phyloP scores from a whole-genome alignment of 2,113 vertebrate species.

The Embiotoca jacksoni region DNA sequence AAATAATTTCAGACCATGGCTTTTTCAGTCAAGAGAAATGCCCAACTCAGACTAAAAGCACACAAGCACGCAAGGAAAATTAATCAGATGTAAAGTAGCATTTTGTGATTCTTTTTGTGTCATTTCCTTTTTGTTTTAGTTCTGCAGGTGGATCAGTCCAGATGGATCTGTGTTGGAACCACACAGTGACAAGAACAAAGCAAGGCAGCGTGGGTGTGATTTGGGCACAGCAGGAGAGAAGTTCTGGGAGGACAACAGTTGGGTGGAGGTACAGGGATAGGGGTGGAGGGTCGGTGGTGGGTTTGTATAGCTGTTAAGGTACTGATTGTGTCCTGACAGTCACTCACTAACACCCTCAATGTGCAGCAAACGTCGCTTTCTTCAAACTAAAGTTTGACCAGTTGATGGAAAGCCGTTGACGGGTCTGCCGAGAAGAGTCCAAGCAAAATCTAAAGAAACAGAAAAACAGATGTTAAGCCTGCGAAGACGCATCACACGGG shows the following conservation, averaged over 20 bases:
- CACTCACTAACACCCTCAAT: conserved; percentile 84
- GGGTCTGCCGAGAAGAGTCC: conserved; percentile 96
- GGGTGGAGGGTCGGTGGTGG: conserved; percentile 70
- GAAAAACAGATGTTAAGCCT: neutral
- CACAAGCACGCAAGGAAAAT: conserved; percentile 87
- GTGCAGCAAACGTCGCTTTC: conserved; percentile 96
- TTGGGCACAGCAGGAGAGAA: conserved; percentile 87
- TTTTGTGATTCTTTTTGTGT: conserved; percentile 73
- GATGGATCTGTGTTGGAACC: conserved; percentile 84
- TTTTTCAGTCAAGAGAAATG: conserved; percentile 85
- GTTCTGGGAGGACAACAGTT: conserved; percentile 60
- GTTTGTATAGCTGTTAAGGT: conserved; percentile 76
- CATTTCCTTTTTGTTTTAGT: conserved; percentile 75
- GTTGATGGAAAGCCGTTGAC: conserved; percentile 98
- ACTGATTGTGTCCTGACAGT: conserved; percentile 83
- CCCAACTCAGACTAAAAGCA: conserved; percentile 93
- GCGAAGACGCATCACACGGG: too few relatives aligned
- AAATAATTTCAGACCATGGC: conserved; percentile 85
- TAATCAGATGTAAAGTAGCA: conserved; percentile 87
- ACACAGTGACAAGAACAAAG: conserved; percentile 88
- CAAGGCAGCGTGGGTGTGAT: conserved; percentile 88
- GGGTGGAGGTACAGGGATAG: conserved; percentile 32
- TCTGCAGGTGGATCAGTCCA: conserved; percentile 86
- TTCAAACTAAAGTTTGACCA: conserved; percentile 99
- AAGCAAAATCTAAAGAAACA: conserved; percentile 90